A percentile compares a stretch with the other conserved stretches of the same genome.
Conservation (phyloP, 2,888 invertebrate species). For the Stegophylla sp. region DNA sequence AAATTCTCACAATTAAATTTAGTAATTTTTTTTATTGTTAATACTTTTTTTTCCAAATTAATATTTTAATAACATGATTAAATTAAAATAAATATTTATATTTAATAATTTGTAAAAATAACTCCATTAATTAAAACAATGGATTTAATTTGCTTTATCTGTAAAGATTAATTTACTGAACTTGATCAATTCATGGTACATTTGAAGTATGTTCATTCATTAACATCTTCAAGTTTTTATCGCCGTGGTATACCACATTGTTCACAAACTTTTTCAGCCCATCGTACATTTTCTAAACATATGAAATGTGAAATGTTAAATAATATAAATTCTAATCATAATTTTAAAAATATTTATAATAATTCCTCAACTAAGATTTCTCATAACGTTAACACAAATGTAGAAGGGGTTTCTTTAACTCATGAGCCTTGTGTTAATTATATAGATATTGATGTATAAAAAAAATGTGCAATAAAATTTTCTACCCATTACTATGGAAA, state of each 20-base stretch:
- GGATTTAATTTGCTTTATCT: slow-evolving; percentile 6
- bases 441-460: slow-evolving; percentile 3
- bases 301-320: slow-evolving; percentile 7
- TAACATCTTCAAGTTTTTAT: slow-evolving; percentile 11
- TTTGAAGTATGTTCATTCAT: slow-evolving; percentile 15
- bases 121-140: neutral
- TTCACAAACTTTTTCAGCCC: slow-evolving; percentile 11
- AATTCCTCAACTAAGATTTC: neutral
- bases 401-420: neutral
- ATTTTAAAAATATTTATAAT: slow-evolving; percentile 4
- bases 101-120: too few relatives aligned
- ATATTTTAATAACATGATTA: too few relatives aligned
- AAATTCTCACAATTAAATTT: neutral
- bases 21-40: too few relatives aligned
- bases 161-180: neutral
- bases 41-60: too few relatives aligned
- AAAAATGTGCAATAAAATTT: slow-evolving; percentile 3
- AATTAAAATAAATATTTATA: too few relatives aligned
- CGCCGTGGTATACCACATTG: neutral
- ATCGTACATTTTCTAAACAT: slow-evolving; percentile 13
- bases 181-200: neutral
- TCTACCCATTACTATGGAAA: slow-evolving; percentile 4
- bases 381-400: neutral
- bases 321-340: slow-evolving; percentile 17
- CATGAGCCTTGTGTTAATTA: neutral